phyloP scores from a whole-genome alignment of 1,140 invertebrate genomes.

The Lucilia cuprina region DNA sequence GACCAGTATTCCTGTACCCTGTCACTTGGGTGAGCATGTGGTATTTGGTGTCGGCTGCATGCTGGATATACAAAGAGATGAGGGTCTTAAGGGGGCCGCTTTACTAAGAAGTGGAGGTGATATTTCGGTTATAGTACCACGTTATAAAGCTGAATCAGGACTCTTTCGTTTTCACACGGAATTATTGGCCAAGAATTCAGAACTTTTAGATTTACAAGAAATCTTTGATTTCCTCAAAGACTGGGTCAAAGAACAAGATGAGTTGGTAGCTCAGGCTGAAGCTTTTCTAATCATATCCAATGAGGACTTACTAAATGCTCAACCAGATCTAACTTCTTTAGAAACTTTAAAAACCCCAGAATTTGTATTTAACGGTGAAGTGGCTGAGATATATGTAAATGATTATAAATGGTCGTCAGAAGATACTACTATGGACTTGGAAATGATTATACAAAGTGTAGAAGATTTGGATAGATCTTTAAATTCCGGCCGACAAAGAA shows the following conservation, averaged over 20 bases:
- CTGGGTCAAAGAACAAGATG: constrained; percentile 52
- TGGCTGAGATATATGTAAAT: constrained; percentile 48
- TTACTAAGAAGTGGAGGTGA: constrained; percentile 50
- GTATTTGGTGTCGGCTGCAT: constrained; percentile 59
- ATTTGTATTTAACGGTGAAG: constrained; percentile 44
- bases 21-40: constrained; percentile 52
- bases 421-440: constrained; percentile 44
- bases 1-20: constrained; percentile 62
- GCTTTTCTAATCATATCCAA: constrained; percentile 6
- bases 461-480: constrained; percentile 41
- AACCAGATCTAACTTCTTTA: not conserved
- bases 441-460: constrained; percentile 45
- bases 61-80: constrained; percentile 53
- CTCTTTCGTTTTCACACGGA: constrained; percentile 52
- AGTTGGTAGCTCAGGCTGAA: constrained; percentile 41
- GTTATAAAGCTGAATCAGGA: constrained; percentile 47
- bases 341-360: constrained; percentile 43
- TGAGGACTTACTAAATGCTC: not conserved
- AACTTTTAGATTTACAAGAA: constrained; percentile 54
- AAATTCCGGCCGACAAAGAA: constrained; percentile 37
- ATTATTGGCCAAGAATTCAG: constrained; percentile 51
- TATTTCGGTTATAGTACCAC: constrained; percentile 59
- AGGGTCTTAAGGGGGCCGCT: constrained; percentile 52
- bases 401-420: constrained; percentile 45
- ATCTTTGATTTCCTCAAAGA: constrained; percentile 53